Percentiles rank a stretch among this genome's conserved stretches.
These are phyloP conservation scores for Cremastinae sp. DNA, from an alignment of 2,888 invertebrate species.

Conservation along the genomic window DNA sequence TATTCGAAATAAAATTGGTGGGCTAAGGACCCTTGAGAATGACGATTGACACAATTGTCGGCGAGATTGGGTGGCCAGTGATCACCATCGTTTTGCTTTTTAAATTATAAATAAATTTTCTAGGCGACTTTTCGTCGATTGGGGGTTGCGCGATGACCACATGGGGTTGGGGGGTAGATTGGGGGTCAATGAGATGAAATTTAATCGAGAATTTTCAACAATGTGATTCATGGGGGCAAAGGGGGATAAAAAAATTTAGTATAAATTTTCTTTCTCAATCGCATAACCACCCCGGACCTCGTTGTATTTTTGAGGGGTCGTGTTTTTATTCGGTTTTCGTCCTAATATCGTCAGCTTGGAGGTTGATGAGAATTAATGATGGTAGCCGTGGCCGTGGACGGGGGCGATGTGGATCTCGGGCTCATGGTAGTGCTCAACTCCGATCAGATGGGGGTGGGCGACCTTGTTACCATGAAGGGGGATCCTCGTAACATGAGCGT, in stretches of 20 bases:
- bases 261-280: constrained; percentile 18
- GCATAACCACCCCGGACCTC: constrained; percentile 69
- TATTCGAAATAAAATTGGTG: constrained; percentile 58
- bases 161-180: neutral
- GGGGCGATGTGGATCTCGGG: constrained; percentile 82
- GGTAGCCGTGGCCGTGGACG: constrained; percentile 81
- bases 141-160: neutral
- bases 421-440: constrained; percentile 82
- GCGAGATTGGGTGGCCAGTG: constrained; percentile 51
- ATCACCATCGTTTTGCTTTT: constrained; percentile 35
- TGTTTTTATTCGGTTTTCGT: constrained; percentile 31
- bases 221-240: constrained; percentile 30
- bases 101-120: constrained; percentile 1
- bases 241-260: neutral
- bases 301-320: constrained; percentile 44
- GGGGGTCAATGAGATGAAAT: constrained; percentile 30
- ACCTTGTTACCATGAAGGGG: constrained; percentile 76
- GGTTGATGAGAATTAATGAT: constrained; percentile 69
- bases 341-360: constrained; percentile 37
- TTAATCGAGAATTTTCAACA: constrained; percentile 44
- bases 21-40: constrained; percentile 54
- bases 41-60: constrained; percentile 60
- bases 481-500: constrained; percentile 69
- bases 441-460: constrained; percentile 82
- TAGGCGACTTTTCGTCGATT: constrained; percentile 1